phyloP scores from a whole-genome alignment of 2,888 invertebrate species.

The Trichopoda pennipes region DNA sequence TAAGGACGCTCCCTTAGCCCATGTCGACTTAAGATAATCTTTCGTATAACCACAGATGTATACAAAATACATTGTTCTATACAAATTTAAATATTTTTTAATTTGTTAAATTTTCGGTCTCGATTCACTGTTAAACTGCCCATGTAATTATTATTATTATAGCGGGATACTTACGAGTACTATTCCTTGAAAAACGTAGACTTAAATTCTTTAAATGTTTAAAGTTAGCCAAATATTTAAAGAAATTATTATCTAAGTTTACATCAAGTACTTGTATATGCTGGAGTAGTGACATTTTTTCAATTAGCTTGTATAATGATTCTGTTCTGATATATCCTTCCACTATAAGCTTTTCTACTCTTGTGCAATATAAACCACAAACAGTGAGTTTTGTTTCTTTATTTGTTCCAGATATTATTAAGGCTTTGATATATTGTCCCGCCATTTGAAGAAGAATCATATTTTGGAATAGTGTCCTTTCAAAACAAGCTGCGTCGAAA shows the following conservation, averaged over 20 bases:
- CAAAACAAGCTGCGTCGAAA: not conserved
- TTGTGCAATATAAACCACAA: constrained; percentile 22
- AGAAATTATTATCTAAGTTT: not conserved
- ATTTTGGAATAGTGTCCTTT: not conserved
- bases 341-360: constrained; percentile 20
- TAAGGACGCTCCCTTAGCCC: too few relatives aligned
- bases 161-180: too few relatives aligned
- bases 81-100: too few relatives aligned
- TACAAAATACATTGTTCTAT: too few relatives aligned
- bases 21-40: too few relatives aligned
- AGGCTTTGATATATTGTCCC: constrained; percentile 30
- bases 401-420: not conserved
- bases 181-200: too few relatives aligned
- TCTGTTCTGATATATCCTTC: not conserved
- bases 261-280: constrained; percentile 6
- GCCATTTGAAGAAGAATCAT: constrained; percentile 42
- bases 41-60: too few relatives aligned
- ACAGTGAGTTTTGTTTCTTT: not conserved
- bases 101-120: too few relatives aligned
- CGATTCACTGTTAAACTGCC: too few relatives aligned
- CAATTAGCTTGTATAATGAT: not conserved
- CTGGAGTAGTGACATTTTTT: constrained; percentile 24
- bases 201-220: constrained; percentile 32
- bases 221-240: constrained; percentile 19
- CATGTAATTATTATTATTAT: too few relatives aligned